Evolutionary conservation across 2,113 vertebrate species (phyloP).

Genomic region (Cyprinus carpio): DNA sequence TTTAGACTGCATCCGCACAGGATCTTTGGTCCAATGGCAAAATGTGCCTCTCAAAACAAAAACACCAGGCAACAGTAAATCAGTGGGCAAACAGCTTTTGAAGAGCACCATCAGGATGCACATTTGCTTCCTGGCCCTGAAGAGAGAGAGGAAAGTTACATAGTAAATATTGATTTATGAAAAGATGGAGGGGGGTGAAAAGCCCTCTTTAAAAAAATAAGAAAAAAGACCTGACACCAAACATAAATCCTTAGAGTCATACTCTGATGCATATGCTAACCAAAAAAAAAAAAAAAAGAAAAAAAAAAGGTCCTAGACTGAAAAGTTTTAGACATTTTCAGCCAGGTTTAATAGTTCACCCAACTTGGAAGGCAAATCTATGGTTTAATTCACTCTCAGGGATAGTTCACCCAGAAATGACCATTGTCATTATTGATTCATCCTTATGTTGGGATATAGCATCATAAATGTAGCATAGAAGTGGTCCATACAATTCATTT

Average conservation of each 20-base stretch:
- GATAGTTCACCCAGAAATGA: neutral
- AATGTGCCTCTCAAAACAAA: conserved; percentile 56
- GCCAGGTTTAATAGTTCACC: neutral
- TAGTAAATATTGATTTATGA: conserved; percentile 82
- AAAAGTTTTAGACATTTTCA: conserved; percentile 21
- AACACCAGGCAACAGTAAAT: conserved; percentile 59
- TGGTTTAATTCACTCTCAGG: neutral
- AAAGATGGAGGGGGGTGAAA: conserved; percentile 32
- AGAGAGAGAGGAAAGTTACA: conserved; percentile 76
- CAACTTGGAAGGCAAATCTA: neutral
- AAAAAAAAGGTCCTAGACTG: neutral
- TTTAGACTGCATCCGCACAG: conserved; percentile 35
- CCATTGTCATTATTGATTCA: neutral
- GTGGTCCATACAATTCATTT: neutral
- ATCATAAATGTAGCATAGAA: neutral
- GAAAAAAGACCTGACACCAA: conserved; percentile 63
- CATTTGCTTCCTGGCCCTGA: conserved; percentile 79
- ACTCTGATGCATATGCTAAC: neutral
- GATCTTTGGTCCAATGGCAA: conserved; percentile 43
- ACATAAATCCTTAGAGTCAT: conserved; percentile 47
- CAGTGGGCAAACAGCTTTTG: conserved; percentile 52
- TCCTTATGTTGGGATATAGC: neutral
- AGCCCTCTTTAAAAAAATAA: conserved; percentile 61
- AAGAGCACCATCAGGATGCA: conserved; percentile 79
- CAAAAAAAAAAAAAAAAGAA: neutral